phyloP scores from a whole-genome alignment of 2,888 invertebrate genomes.

The Patella caerulea region DNA sequence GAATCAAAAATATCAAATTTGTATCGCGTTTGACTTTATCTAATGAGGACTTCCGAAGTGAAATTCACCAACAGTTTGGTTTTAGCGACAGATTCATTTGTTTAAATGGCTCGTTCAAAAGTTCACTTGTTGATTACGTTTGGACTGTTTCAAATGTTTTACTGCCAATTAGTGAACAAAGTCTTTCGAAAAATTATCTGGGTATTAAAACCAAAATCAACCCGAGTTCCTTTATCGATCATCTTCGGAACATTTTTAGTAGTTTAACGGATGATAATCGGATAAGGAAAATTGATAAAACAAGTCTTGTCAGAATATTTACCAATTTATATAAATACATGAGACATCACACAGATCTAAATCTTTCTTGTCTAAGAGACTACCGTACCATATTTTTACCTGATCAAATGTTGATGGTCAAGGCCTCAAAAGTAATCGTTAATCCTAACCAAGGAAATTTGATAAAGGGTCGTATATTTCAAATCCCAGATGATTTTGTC shows the following conservation, averaged over 20 bases:
- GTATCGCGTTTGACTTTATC: constrained; percentile 19
- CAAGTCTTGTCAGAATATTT: neutral
- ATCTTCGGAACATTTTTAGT: neutral
- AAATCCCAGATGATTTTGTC: constrained; percentile 41
- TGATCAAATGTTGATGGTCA: constrained; percentile 30
- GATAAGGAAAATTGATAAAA: neutral
- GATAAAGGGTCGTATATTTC: constrained; percentile 30
- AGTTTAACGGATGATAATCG: neutral
- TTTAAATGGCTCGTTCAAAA: constrained; percentile 18
- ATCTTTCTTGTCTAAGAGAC: neutral
- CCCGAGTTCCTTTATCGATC: neutral
- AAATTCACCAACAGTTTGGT: constrained; percentile 18
- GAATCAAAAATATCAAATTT: constrained; percentile 27
- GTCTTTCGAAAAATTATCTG: neutral
- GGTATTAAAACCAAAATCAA: neutral
- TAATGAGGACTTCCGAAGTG: neutral
- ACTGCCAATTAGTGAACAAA: neutral
- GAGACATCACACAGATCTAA: neutral
- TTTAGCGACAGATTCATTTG: neutral
- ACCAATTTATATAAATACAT: neutral
- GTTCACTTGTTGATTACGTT: constrained; percentile 2
- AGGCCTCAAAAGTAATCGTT: neutral
- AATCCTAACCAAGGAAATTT: neutral
- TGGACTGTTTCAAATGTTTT: constrained; percentile 10
- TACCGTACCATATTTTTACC: constrained; percentile 15